Evolutionary conservation across 2,113 vertebrate genomes (phyloP).

Genomic region (Calypte anna): DNA sequence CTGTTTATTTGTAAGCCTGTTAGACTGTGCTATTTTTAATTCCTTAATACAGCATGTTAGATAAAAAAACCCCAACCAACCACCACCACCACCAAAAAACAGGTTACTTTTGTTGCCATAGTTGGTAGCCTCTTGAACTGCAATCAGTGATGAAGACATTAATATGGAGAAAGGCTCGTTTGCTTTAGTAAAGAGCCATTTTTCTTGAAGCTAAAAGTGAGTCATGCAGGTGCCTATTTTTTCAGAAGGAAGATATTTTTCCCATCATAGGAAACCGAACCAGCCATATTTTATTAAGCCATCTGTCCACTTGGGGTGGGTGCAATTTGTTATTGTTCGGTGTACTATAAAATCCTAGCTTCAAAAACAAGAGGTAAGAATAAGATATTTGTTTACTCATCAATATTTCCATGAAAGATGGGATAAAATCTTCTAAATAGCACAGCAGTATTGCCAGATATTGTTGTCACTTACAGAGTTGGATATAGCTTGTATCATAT

Average conservation of each 20-base stretch:
- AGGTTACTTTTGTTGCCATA: neutral
- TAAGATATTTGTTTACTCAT: constrained; percentile 18
- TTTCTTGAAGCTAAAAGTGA: neutral
- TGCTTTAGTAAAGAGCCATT: neutral
- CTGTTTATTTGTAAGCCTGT: neutral
- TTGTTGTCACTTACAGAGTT: neutral
- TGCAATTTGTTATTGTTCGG: neutral
- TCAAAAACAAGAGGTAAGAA: neutral
- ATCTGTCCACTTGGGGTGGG: neutral
- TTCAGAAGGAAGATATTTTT: neutral
- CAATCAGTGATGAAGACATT: neutral
- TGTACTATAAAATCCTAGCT: neutral
- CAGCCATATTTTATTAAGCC: neutral
- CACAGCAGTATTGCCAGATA: neutral
- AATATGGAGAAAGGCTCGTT: neutral
- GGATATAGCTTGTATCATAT: neutral
- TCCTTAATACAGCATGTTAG: neutral
- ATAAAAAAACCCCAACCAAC: neutral
- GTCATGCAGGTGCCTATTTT: neutral
- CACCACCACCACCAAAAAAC: neutral
- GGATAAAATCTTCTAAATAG: neutral
- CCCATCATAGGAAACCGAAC: neutral
- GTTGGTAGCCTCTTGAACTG: neutral
- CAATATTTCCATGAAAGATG: neutral
- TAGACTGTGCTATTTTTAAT: neutral